These are phyloP conservation scores for Forbesichthys papilliferus DNA, from an alignment of 2,113 vertebrate species.

Conservation along the genomic window DNA sequence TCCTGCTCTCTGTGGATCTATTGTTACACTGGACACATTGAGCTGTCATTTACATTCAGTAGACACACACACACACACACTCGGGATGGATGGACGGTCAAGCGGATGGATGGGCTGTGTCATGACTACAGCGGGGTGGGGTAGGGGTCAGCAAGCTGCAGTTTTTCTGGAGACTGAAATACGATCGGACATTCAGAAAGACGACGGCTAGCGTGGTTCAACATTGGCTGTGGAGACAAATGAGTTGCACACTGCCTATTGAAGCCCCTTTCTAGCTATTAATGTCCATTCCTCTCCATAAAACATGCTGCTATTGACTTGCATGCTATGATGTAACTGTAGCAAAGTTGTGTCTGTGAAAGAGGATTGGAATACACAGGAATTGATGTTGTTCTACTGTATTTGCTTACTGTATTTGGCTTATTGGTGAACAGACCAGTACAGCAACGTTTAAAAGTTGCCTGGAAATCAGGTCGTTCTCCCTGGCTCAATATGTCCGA, in stretches of 20 bases:
- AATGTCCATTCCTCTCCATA: slow-evolving; percentile 50
- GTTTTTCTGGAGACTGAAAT: slow-evolving; percentile 67
- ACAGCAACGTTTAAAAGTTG: not conserved
- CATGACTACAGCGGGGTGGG: slow-evolving; percentile 66
- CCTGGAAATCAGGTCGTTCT: slow-evolving; percentile 34
- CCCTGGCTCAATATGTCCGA: not conserved
- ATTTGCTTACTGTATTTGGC: slow-evolving; percentile 59
- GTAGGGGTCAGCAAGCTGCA: slow-evolving; percentile 57
- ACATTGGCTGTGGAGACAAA: slow-evolving; percentile 60
- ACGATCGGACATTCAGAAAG: slow-evolving; percentile 40
- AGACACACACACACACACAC: slow-evolving; percentile 63
- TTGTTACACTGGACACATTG: slow-evolving; percentile 68
- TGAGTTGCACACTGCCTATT: slow-evolving; percentile 55
- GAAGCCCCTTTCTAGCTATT: slow-evolving; percentile 45
- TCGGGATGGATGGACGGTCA: slow-evolving; percentile 49
- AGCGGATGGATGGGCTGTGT: slow-evolving; percentile 61
- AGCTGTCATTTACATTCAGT: slow-evolving; percentile 74
- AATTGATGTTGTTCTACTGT: slow-evolving; percentile 60
- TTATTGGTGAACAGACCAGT: slow-evolving; percentile 5
- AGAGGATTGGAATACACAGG: slow-evolving; percentile 72
- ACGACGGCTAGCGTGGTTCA: slow-evolving; percentile 43
- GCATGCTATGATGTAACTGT: slow-evolving; percentile 38
- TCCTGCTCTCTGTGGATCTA: slow-evolving; percentile 66
- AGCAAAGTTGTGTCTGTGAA: slow-evolving; percentile 58
- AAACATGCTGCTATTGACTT: not conserved